These are phyloP conservation scores for Gadus chalcogrammus DNA, from an alignment of 2,113 vertebrate genomes.

Conservation along the genomic window DNA sequence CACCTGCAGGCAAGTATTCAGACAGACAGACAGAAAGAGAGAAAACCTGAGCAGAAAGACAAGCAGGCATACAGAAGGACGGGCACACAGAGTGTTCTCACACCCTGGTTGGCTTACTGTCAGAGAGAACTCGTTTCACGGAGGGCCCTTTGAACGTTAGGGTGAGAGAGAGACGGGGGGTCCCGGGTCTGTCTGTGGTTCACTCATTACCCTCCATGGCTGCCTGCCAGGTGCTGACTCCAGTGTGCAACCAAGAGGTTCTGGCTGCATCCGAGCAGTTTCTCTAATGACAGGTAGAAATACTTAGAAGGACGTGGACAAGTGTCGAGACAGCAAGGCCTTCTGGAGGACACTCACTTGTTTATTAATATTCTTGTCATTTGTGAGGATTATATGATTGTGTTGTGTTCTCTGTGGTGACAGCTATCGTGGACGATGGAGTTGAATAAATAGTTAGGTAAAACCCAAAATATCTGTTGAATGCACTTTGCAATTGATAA, in stretches of 20 bases:
- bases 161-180: neutral
- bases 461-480: no score
- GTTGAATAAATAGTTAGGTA: no score
- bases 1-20: no score
- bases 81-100: no score
- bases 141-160: neutral
- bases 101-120: constrained; percentile 21
- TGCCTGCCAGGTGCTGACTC: neutral
- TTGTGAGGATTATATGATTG: no score
- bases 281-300: constrained; percentile 34
- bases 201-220: constrained; percentile 11
- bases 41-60: constrained; percentile 8
- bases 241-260: neutral
- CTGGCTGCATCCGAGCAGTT: neutral
- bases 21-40: no score
- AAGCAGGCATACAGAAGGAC: neutral
- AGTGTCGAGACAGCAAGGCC: no score
- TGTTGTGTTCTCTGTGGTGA: no score
- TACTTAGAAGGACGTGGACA: constrained; percentile 7
- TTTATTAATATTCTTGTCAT: no score
- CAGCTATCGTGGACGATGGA: no score
- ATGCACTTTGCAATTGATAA: no score
- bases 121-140: constrained; percentile 7
- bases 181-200: neutral
- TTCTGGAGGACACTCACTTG: no score